Conservation (phyloP, 2,888 invertebrate genomes). For the Elysia crispata region DNA sequence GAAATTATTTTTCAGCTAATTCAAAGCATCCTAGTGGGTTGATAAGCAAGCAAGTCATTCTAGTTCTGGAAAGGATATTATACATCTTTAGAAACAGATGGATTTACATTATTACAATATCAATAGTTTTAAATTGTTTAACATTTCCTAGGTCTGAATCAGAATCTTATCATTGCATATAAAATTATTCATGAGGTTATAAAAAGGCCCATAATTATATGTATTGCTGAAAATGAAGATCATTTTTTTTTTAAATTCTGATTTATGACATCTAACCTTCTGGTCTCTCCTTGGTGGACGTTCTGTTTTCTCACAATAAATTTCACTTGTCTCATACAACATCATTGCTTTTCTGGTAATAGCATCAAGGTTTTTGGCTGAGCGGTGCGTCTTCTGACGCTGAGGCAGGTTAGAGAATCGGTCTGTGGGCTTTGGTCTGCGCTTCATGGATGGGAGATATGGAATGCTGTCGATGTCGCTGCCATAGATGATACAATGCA, state of each 20-base stretch:
- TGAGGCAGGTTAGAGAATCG: slow-evolving; percentile 59
- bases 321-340: slow-evolving; percentile 68
- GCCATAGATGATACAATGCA: too few species aligned
- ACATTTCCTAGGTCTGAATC: too few species aligned
- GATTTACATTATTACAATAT: too few species aligned
- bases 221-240: background rate
- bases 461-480: slow-evolving; percentile 46
- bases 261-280: background rate
- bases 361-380: slow-evolving; percentile 71
- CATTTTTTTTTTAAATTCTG: background rate
- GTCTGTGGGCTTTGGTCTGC: slow-evolving; percentile 50
- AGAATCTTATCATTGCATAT: too few species aligned
- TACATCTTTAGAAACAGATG: too few species aligned
- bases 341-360: slow-evolving; percentile 69
- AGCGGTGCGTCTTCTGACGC: slow-evolving; percentile 64
- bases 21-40: too few species aligned
- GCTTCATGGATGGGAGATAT: slow-evolving; percentile 47
- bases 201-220: background rate
- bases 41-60: too few species aligned
- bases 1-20: too few species aligned
- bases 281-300: background rate
- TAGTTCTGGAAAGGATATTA: too few species aligned
- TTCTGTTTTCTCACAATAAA: slow-evolving; percentile 59
- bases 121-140: too few species aligned
- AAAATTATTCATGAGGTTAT: too few species aligned